phyloP scores from a whole-genome alignment of 1,140 invertebrate species.

The Lordiphosa collinella region DNA sequence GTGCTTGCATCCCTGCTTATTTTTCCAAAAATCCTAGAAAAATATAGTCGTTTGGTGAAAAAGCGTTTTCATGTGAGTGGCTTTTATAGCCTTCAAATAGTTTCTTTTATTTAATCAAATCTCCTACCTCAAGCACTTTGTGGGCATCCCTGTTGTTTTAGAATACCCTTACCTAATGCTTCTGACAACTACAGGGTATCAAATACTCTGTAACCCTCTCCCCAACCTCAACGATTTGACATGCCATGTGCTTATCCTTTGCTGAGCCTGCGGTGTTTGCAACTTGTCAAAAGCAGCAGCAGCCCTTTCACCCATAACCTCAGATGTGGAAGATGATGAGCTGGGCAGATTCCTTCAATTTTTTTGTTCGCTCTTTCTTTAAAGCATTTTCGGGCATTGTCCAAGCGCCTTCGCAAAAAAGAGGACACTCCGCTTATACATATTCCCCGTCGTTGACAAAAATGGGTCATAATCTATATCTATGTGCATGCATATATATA shows the following conservation, averaged over 20 bases:
- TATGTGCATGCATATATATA: constrained; percentile 2
- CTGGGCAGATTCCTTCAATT: constrained; percentile 5
- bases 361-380: constrained; percentile 12
- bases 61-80: too few relatives aligned
- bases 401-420: constrained; percentile 6
- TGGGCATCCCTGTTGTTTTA: too few relatives aligned
- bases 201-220: not conserved
- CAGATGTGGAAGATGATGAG: constrained; percentile 24
- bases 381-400: constrained; percentile 18
- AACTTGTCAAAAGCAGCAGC: constrained; percentile 45
- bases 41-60: too few relatives aligned
- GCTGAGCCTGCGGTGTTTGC: constrained; percentile 38
- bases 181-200: not conserved
- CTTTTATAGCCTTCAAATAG: too few relatives aligned
- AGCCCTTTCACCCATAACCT: not conserved
- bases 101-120: too few relatives aligned
- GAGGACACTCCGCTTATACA: constrained; percentile 9
- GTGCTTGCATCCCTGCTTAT: too few relatives aligned
- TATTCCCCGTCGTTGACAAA: constrained; percentile 18
- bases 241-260: constrained; percentile 3
- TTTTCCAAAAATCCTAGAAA: too few relatives aligned
- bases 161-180: too few relatives aligned
- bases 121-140: too few relatives aligned
- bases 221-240: not conserved
- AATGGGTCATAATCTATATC: constrained; percentile 30